phyloP scores from a whole-genome alignment of 1,140 invertebrate species.

The Linepithema humile region DNA sequence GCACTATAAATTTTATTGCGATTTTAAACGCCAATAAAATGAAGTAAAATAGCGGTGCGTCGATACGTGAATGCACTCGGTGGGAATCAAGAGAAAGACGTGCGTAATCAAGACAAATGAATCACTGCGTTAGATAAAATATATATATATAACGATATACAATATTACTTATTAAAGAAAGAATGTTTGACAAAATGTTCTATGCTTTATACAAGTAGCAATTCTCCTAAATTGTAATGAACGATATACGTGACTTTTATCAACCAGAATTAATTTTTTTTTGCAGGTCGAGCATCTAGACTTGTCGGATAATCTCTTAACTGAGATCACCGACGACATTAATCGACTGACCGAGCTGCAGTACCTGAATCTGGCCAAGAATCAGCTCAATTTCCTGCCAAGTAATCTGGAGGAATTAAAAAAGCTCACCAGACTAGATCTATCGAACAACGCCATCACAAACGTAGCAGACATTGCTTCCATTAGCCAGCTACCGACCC shows the following conservation, averaged over 20 bases:
- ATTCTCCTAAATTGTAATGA: neutral
- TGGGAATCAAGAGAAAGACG: neutral
- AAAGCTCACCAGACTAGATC: constrained; percentile 73
- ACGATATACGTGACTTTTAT: neutral
- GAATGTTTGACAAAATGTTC: too few relatives aligned
- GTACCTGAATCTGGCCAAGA: constrained; percentile 76
- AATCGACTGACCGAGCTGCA: constrained; percentile 72
- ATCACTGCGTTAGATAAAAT: neutral
- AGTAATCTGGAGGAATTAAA: constrained; percentile 63
- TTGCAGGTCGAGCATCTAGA: constrained; percentile 76
- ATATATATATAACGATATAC: neutral
- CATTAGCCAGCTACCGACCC: constrained; percentile 69
- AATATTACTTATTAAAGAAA: neutral
- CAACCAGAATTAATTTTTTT: neutral
- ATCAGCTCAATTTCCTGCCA: constrained; percentile 74
- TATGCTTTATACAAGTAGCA: neutral
- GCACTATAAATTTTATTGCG: neutral
- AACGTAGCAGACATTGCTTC: constrained; percentile 58
- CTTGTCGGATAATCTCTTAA: constrained; percentile 76
- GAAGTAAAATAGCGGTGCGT: neutral
- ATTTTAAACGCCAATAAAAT: neutral
- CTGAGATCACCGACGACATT: constrained; percentile 67
- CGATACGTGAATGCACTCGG: neutral
- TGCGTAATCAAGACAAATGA: neutral
- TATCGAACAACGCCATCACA: constrained; percentile 71